Base-by-base conservation (phyloP, 2,113 vertebrate species). In the Pterocles orientalis region DNA sequence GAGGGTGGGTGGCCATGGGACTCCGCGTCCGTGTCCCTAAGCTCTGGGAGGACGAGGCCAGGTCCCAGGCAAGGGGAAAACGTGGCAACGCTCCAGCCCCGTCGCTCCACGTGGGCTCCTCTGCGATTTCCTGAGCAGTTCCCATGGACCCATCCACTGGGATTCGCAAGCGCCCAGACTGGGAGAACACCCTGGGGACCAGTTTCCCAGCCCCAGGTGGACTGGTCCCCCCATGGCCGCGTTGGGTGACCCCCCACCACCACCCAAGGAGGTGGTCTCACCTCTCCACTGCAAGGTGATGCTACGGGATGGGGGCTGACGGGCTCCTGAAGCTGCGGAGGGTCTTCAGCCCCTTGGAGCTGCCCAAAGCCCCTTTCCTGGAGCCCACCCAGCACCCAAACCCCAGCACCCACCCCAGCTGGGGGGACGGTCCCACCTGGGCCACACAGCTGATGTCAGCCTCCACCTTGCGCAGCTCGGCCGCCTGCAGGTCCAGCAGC, bases 401-500 rank as follows among this genome's bases (percentile, higher is more conserved):
- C 8, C 73, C 61, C 45, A 47, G 45, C 21, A 50, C 19, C 11
- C 7, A 14, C 25, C 51, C 51, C 25, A 41, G 39, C 39, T 13
- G 39, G 5, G 18, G 54, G 12, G 36, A 21, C 0, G 21, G 18
- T 26, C 96, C 93, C 79, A 98, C 99, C 99, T 99, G 98, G 47
- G 98, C 96, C 90, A 99, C 85, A 3, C 97, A 95, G 95, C 96
- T 96, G 91, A 99, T 16, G 0, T 97, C 98, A 7, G 98, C 98
- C 94, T 99, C 98, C 96, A 99, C 97, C 61, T 95, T 92, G 34
- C 88, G 93, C 71, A 99, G 90, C 90, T 98, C 97, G 2, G 92
- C 79, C 7, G 97, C 97, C 95, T 99, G 99, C 6, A 98, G 94
- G 54, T 99, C 99, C 97, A 99, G 94, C 92, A 99, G 97, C 41